Evolutionary conservation across 2,113 vertebrate genomes (phyloP).

Genomic region (Tinamus guttatus): DNA sequence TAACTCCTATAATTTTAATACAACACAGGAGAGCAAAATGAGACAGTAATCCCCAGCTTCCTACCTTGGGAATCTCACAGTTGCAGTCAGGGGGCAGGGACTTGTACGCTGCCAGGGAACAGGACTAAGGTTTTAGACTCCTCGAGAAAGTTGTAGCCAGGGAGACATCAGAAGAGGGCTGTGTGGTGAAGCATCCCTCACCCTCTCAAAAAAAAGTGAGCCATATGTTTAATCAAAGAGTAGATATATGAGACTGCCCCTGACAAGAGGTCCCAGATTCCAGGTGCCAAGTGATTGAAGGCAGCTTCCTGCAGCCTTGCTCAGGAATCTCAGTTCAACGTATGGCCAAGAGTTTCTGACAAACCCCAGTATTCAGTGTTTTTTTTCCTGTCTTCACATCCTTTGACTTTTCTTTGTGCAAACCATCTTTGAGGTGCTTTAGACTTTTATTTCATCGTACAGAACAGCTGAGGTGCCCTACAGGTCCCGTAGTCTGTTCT

Average conservation of each 20-base stretch:
- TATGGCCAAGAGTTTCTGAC: slow-evolving; percentile 5
- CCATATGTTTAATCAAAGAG: slow-evolving; percentile 21
- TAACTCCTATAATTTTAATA: neutral
- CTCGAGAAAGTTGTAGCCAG: neutral
- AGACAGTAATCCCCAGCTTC: neutral
- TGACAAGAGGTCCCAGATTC: neutral
- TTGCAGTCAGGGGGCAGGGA: rapidly evolving
- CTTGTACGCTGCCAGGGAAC: neutral
- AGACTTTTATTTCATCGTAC: neutral
- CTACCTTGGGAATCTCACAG: rapidly evolving
- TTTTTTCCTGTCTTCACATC: neutral
- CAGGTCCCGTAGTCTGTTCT: neutral
- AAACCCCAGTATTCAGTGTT: neutral
- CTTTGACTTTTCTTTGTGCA: slow-evolving; percentile 35
- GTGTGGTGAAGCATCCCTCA: neutral
- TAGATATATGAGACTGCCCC: neutral
- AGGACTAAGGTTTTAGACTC: neutral
- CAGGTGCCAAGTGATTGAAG: neutral
- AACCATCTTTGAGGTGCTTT: slow-evolving; percentile 21
- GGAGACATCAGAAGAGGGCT: neutral
- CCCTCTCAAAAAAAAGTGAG: neutral
- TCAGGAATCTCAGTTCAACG: neutral
- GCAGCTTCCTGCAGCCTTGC: neutral
- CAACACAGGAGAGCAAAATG: neutral
- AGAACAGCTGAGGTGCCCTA: neutral